phyloP scores from a whole-genome alignment of 1,140 invertebrate genomes.

The Pentalonia nigronervosa region DNA sequence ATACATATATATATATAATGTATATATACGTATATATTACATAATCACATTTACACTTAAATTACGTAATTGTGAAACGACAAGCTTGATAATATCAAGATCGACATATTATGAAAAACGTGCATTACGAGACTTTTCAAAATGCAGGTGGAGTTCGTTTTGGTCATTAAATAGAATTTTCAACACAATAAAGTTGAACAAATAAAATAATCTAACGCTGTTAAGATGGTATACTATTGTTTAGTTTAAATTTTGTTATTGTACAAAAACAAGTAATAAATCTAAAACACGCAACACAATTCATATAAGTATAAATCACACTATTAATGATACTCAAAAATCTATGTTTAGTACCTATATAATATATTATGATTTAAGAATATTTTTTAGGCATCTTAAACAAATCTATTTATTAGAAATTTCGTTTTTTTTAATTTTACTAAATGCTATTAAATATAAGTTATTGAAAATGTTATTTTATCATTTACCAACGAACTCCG shows the following conservation, averaged over 20 bases:
- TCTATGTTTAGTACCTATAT: background rate
- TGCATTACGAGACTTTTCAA: conserved; percentile 16
- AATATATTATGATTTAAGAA: conserved; percentile 10
- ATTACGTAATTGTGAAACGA: conserved; percentile 5
- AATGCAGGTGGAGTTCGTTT: conserved; percentile 57
- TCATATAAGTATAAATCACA: background rate
- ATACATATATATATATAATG: conserved; percentile 1
- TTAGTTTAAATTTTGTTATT: background rate
- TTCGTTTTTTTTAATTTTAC: background rate
- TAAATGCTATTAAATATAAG: background rate
- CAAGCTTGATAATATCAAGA: conserved; percentile 31
- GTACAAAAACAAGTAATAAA: conserved; percentile 14
- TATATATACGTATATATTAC: background rate
- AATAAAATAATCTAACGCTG: conserved; percentile 24
- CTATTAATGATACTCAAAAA: background rate
- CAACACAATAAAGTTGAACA: background rate
- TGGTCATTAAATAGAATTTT: background rate
- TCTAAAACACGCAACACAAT: conserved; percentile 52
- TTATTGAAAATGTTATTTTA: background rate
- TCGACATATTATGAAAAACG: background rate
- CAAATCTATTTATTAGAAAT: background rate
- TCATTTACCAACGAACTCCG: conserved; percentile 38
- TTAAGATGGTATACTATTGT: background rate
- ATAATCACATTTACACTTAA: background rate
- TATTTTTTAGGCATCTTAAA: conserved; percentile 25